Base-by-base conservation (phyloP, 2,113 vertebrate genomes). In the Anguilla rostrata region DNA sequence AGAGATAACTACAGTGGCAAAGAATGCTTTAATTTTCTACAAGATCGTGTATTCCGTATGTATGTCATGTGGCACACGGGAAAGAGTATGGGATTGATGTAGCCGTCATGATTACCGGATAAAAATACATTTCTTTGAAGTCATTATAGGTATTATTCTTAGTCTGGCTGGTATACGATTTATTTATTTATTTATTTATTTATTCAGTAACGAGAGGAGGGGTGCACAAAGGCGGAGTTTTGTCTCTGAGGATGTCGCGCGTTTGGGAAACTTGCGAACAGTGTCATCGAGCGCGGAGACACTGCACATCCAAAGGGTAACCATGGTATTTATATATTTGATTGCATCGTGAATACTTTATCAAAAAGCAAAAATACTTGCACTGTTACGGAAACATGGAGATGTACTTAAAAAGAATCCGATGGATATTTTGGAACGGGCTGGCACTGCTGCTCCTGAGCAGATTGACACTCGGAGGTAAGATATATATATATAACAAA, bases 401-500 rank as follows among this genome's bases (percentile, higher is more conserved):
- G 5, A 43, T 41, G 40, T 81, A 41, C 41, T 40, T 81, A 39
- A 26, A 79, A 40, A 3, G 40, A 53, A 22, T 39, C 18, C 26
- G 41, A 1, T 49, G 41, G 41, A 5, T 82, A n/a, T 49, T 53
- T 43, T 82, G 81, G 81, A 82, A 82, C 26, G 81, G 81, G 46
- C 81, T 82, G 18, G 22, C 53, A 4, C 29, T 82, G 22, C 41
- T 6, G 41, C 11, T 82, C 12, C 46, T 82, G 41, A 82, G 40
- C 43, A 49, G 9, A 49, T 49, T 82, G 39, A 41, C 81, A 46
- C 26, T 53, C 4, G 81, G 81, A 82, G 81, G 81, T 82, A 82
- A 29, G 46, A 16, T 29, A 8, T 82, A 16, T 29, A 8, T 82
- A 8, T 49, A 53, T 6, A 46, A n/a, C 29, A 20, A 14, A 22